phyloP scores from a whole-genome alignment of 2,113 vertebrate species.

The Gallinago media region DNA sequence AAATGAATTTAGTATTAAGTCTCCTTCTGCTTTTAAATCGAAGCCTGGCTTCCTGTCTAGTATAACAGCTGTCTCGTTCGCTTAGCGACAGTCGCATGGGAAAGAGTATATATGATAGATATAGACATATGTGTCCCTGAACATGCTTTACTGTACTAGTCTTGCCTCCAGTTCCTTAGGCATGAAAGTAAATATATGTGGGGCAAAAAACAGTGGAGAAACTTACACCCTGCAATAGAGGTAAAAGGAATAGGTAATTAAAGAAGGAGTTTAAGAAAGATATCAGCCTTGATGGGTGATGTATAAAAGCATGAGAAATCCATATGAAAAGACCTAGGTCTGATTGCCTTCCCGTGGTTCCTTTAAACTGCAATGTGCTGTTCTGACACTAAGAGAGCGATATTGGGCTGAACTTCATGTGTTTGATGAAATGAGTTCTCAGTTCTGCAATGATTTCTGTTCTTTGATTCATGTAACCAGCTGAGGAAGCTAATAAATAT shows the following conservation, averaged over 20 bases:
- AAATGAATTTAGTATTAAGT: neutral
- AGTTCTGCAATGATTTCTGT: neutral
- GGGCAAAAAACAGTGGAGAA: neutral
- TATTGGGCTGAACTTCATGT: neutral
- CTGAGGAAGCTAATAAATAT: constrained; percentile 7
- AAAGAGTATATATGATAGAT: neutral
- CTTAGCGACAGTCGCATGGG: neutral
- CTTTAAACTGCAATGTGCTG: neutral
- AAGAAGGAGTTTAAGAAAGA: neutral
- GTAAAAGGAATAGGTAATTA: neutral
- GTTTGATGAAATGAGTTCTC: neutral
- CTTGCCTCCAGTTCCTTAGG: neutral
- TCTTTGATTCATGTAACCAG: neutral
- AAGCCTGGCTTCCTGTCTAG: neutral
- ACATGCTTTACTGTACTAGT: neutral
- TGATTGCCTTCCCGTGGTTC: neutral
- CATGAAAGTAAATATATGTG: neutral
- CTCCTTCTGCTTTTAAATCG: neutral
- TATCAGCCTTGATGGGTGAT: neutral
- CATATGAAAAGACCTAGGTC: neutral
- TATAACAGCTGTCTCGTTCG: neutral
- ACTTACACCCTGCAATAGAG: neutral
- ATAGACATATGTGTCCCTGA: neutral
- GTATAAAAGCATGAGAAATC: neutral
- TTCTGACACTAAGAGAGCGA: neutral